Evolutionary conservation across 2,113 vertebrate genomes (phyloP).

Genomic region (Astur gentilis): DNA sequence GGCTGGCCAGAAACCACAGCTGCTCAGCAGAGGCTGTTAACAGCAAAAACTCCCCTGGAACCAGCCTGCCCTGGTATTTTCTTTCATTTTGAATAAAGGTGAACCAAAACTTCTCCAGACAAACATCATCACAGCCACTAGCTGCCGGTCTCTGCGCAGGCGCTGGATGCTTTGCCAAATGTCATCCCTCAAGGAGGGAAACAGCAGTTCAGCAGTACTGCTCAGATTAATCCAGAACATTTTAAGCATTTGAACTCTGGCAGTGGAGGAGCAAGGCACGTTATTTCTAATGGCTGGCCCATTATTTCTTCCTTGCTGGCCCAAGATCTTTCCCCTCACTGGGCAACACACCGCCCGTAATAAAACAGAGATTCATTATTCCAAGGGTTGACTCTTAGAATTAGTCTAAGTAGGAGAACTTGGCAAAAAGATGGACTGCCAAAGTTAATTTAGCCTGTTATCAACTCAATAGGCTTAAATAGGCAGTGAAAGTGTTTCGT

Average conservation of each 20-base stretch:
- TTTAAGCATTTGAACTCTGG: not conserved
- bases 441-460: conserved; percentile 64
- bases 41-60: not conserved
- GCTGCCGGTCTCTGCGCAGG: not conserved
- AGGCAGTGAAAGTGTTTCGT: conserved; percentile 41
- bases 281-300: not conserved
- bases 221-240: not conserved
- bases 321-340: not conserved
- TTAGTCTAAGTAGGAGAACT: conserved; percentile 29
- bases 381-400: conserved; percentile 17
- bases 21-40: not conserved
- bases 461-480: conserved; percentile 67
- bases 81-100: not conserved
- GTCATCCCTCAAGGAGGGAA: not conserved
- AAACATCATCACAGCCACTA: not conserved
- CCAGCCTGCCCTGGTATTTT: not conserved
- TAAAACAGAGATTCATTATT: conserved; percentile 41
- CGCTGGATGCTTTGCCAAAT: not conserved
- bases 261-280: not conserved
- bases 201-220: not conserved
- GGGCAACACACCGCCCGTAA: not conserved
- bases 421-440: conserved; percentile 52
- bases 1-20: not conserved
- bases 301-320: not conserved
- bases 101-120: not conserved